phyloP scores from a whole-genome alignment of 1,140 invertebrate genomes.

The roundworm (Caenorhabditis elegans) region DNA sequence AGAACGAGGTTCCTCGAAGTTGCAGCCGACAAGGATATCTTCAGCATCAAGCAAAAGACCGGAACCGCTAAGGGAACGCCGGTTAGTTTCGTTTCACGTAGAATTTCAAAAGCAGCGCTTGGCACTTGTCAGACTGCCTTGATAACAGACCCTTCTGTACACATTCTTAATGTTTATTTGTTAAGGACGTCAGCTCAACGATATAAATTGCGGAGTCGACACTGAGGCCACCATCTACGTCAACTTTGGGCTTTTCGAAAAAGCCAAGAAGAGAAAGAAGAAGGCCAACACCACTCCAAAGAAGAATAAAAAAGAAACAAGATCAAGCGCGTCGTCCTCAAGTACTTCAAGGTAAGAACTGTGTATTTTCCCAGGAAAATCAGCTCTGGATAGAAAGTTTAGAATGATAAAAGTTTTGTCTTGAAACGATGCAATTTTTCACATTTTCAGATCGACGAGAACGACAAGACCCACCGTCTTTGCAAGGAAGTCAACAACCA shows the following conservation, averaged over 20 bases:
- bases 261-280: conserved; percentile 99
- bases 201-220: conserved; percentile 93
- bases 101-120: conserved; percentile 56
- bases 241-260: conserved; percentile 84
- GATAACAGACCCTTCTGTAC: conserved; percentile 54
- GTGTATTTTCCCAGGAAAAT: neutral
- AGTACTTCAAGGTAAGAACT: conserved; percentile 89
- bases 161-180: conserved; percentile 61
- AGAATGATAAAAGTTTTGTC: conserved; percentile 25
- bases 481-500: conserved; percentile 87
- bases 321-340: conserved; percentile 95
- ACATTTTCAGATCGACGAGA: conserved; percentile 86
- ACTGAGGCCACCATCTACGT: conserved; percentile 78
- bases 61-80: conserved; percentile 73
- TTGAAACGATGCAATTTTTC: conserved; percentile 30
- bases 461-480: conserved; percentile 93
- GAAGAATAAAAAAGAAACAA: conserved; percentile 99
- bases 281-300: conserved; percentile 99
- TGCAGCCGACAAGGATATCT: conserved; percentile 79
- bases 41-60: conserved; percentile 91
- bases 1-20: conserved; percentile 71
- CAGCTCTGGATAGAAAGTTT: too few species aligned
- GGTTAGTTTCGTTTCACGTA: conserved; percentile 67
- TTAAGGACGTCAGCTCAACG: conserved; percentile 88
- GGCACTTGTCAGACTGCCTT: conserved; percentile 7